Percentiles rank a stretch among this genome's conserved stretches.
phyloP scores from a whole-genome alignment of 2,797 vertebrate genomes.

The Hippopotamyrus pictus region DNA sequence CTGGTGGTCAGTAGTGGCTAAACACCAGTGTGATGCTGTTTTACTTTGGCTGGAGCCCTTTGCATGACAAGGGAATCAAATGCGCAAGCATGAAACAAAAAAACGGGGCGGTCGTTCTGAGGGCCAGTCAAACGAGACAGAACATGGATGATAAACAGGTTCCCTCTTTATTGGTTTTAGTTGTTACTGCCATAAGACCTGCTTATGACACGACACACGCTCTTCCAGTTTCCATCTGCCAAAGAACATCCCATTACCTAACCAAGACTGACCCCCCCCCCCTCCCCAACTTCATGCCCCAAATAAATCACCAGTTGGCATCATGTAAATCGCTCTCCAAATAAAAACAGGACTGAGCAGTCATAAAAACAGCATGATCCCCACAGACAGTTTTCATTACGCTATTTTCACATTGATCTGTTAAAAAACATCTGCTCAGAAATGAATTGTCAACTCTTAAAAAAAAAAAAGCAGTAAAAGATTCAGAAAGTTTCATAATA shows the following conservation, averaged over 20 bases:
- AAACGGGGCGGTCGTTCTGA: background rate
- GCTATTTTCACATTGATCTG: background rate
- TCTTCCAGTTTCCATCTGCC: background rate
- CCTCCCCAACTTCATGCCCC: background rate
- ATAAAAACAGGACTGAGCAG: background rate
- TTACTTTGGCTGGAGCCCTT: background rate
- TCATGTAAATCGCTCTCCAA: background rate
- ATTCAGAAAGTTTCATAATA: background rate
- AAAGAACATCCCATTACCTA: background rate
- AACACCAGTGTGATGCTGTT: background rate
- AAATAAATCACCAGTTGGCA: background rate
- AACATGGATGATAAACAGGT: background rate
- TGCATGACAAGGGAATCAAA: background rate
- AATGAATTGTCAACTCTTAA: background rate
- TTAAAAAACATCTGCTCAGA: background rate
- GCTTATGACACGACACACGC: background rate
- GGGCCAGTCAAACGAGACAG: background rate
- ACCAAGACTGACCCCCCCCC: background rate
- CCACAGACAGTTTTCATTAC: background rate
- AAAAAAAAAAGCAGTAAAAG: background rate
- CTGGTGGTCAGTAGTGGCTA: background rate
- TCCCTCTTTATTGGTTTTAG: background rate
- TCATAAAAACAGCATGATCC: background rate
- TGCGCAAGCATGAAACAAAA: background rate
- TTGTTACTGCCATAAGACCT: conserved; percentile 15